These are phyloP conservation scores for Stenoptilia bipunctidactyla DNA, from an alignment of 2,888 invertebrate species.

Conservation along the genomic window DNA sequence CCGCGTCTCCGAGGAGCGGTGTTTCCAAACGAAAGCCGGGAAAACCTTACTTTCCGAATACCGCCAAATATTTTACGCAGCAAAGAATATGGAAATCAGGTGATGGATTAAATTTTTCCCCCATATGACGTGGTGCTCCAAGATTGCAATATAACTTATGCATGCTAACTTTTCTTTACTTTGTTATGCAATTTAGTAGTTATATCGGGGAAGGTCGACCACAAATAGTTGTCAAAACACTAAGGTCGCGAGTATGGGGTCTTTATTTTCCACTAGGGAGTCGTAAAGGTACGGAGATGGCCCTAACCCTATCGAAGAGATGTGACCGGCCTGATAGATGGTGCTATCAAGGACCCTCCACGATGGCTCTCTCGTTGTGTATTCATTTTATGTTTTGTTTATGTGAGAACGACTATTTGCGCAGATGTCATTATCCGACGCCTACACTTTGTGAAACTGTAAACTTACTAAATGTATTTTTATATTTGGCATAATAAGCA, in stretches of 20 bases:
- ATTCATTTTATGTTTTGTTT: conserved; percentile 62
- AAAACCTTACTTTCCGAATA: conserved; percentile 22
- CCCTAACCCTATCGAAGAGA: conserved; percentile 68
- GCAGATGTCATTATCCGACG: conserved; percentile 14
- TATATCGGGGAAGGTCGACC: conserved; percentile 34
- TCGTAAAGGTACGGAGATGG: conserved; percentile 66
- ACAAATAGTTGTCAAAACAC: conserved; percentile 70
- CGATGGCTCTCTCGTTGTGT: conserved; percentile 43
- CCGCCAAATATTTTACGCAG: conserved; percentile 17
- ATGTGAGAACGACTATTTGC: conserved; percentile 44
- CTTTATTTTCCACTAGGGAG: conserved; percentile 64
- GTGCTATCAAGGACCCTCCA: conserved; percentile 57
- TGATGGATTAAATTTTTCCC: conserved; percentile 63
- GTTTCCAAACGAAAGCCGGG: conserved; percentile 19
- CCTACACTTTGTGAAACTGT: no score
- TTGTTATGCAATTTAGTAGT: no score
- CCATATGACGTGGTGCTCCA: conserved; percentile 43
- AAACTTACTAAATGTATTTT: conserved; percentile 1
- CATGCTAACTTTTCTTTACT: conserved; percentile 16
- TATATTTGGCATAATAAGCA: not conserved
- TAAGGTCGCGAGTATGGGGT: conserved; percentile 52
- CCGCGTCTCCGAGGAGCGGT: conserved; percentile 33
- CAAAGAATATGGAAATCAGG: conserved; percentile 19
- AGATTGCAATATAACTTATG: conserved; percentile 48
- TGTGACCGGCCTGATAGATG: conserved; percentile 65